These are phyloP conservation scores for Tetramorium simillimum DNA, from an alignment of 1,140 invertebrate species.

Conservation along the genomic window DNA sequence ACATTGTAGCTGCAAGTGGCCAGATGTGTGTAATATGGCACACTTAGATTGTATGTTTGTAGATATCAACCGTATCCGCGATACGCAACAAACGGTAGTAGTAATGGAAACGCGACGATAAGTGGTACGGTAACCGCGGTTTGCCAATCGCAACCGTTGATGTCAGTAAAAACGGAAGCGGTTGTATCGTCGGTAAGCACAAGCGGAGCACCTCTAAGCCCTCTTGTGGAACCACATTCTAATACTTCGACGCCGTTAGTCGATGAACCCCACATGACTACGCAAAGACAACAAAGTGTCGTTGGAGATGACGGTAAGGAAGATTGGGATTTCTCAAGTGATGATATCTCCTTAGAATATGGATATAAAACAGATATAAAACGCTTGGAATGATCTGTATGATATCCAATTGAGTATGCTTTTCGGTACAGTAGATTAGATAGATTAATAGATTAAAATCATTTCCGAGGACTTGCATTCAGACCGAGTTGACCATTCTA, in stretches of 20 bases:
- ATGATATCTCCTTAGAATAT: conserved; percentile 12
- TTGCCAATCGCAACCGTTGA: conserved; percentile 75
- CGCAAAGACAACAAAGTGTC: conserved; percentile 81
- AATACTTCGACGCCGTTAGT: conserved; percentile 88
- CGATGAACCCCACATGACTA: conserved; percentile 86
- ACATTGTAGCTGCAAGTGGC: background rate
- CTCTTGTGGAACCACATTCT: conserved; percentile 86
- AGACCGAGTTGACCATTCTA: too few relatives aligned
- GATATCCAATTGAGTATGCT: conserved; percentile 41
- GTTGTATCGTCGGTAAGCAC: conserved; percentile 82
- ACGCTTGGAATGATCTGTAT: conserved; percentile 64
- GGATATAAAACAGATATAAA: conserved; percentile 38
- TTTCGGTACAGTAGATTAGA: conserved; percentile 17
- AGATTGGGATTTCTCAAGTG: background rate
- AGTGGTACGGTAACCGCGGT: conserved; percentile 75
- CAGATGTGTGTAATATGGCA: background rate
- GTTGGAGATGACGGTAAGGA: conserved; percentile 82
- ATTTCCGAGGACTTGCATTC: too few relatives aligned
- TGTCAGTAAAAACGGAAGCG: conserved; percentile 80
- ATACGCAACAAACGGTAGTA: conserved; percentile 76
- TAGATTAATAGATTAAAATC: too few relatives aligned
- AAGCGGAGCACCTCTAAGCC: conserved; percentile 83
- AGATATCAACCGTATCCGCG: conserved; percentile 83
- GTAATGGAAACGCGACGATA: conserved; percentile 70
- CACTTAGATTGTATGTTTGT: background rate